Conservation (phyloP, 1,140 invertebrate species). For the Dysdera silvatica region DNA sequence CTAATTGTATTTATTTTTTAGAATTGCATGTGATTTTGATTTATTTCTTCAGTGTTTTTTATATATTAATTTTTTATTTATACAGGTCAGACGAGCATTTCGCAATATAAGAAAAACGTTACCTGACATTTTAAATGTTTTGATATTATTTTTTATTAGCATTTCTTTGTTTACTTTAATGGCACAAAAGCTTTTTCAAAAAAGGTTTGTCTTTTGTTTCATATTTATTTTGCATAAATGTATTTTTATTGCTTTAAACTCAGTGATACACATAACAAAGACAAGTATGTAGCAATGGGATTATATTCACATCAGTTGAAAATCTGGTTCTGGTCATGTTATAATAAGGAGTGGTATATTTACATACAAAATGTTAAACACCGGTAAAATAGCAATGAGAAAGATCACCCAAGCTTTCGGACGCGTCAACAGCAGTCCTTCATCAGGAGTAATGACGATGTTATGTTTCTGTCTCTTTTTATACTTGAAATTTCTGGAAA, state of each 20-base stretch:
- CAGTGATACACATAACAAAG: no score
- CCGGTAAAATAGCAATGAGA: no score
- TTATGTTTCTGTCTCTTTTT: no score
- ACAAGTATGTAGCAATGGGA: no score
- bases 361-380: no score
- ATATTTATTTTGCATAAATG: conserved; percentile 21
- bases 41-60: background rate
- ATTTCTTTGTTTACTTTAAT: conserved; percentile 49
- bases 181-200: conserved; percentile 48
- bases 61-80: conserved; percentile 15
- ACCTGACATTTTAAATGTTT: conserved; percentile 49
- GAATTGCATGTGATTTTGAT: background rate
- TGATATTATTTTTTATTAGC: conserved; percentile 48
- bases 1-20: background rate
- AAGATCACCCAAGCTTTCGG: no score
- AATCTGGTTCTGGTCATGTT: no score
- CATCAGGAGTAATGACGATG: no score
- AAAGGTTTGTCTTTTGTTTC: conserved; percentile 35
- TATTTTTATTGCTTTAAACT: conserved; percentile 6
- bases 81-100: conserved; percentile 48
- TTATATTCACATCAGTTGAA: no score
- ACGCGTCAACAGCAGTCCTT: no score
- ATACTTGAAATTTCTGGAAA: no score
- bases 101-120: conserved; percentile 50
- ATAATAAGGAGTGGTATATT: no score